Evolutionary conservation across 2,113 vertebrate genomes (phyloP).

Genomic region (Larimichthys polyactis): DNA sequence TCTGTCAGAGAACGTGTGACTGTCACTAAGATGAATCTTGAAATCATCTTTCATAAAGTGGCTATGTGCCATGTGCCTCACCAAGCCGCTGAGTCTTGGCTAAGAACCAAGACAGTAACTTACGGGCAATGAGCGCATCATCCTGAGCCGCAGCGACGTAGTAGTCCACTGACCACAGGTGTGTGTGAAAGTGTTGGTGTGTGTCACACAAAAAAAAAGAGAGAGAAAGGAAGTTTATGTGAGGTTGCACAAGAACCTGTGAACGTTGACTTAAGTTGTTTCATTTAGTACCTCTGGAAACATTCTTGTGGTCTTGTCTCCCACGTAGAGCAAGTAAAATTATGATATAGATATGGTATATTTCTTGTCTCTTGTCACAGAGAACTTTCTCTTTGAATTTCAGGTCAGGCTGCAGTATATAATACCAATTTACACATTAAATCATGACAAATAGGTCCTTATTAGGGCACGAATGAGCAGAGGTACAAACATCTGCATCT

Average conservation of each 20-base stretch:
- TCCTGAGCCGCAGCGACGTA: conserved; percentile 9
- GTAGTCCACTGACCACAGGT: conserved; percentile 15
- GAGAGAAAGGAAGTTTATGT: conserved; percentile 1
- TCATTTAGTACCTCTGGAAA: not conserved
- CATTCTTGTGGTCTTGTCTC: not conserved
- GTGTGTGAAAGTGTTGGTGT: conserved; percentile 28
- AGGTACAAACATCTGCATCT: not conserved
- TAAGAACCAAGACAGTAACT: conserved; percentile 6
- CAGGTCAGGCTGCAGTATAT: not conserved
- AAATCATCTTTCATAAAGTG: not conserved
- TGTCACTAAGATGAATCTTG: not conserved
- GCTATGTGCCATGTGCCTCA: not conserved
- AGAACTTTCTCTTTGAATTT: not conserved
- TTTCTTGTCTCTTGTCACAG: not conserved
- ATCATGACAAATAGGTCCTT: not conserved
- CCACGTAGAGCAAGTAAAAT: not conserved
- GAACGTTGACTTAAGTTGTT: not conserved
- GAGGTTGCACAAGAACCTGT: not conserved
- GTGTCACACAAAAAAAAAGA: not conserved
- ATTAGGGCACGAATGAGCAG: too few species aligned
- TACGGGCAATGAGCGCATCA: conserved; percentile 10
- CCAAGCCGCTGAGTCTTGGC: not conserved
- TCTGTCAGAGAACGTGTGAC: not conserved
- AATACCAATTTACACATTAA: not conserved
- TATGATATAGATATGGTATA: not conserved